Evolutionary conservation across 2,888 invertebrate species (phyloP).

Genomic region (Synanthedon formicaeformis): DNA sequence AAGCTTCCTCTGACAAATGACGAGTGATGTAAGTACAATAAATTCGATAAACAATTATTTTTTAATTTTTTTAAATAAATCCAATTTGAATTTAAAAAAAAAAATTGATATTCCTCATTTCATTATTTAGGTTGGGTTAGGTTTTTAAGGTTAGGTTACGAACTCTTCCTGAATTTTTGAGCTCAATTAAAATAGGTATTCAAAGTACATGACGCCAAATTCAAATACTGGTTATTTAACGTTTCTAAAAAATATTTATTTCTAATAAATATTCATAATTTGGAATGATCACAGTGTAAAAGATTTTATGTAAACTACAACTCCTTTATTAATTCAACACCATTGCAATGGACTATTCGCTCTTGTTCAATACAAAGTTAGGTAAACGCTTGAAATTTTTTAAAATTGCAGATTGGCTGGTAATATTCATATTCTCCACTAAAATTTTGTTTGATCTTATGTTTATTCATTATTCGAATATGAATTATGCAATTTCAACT

Average conservation of each 20-base stretch:
- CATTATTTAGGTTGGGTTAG: no score
- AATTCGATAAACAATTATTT: no score
- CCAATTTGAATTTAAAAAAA: no score
- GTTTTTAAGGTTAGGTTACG: no score
- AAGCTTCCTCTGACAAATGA: no score
- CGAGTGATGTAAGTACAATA: no score
- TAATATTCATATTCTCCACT: constrained; percentile 46
- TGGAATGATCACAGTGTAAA: constrained; percentile 8
- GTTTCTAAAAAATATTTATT: no score
- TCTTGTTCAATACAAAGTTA: constrained; percentile 32
- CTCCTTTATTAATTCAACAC: constrained; percentile 11
- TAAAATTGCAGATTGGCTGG: constrained; percentile 61
- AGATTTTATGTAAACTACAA: constrained; percentile 11
- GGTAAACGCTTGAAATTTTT: constrained; percentile 29
- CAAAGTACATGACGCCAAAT: neutral
- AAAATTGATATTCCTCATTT: no score
- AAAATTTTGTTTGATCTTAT: constrained; percentile 9
- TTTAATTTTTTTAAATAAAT: no score
- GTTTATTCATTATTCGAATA: constrained; percentile 3
- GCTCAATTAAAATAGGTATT: no score
- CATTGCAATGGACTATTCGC: constrained; percentile 23
- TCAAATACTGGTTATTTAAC: no score
- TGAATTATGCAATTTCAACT: neutral
- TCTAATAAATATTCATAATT: constrained; percentile 2
- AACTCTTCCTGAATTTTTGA: no score